These are phyloP conservation scores for Trichonephila inaurata DNA, from an alignment of 1,140 invertebrate genomes.

Conservation along the genomic window DNA sequence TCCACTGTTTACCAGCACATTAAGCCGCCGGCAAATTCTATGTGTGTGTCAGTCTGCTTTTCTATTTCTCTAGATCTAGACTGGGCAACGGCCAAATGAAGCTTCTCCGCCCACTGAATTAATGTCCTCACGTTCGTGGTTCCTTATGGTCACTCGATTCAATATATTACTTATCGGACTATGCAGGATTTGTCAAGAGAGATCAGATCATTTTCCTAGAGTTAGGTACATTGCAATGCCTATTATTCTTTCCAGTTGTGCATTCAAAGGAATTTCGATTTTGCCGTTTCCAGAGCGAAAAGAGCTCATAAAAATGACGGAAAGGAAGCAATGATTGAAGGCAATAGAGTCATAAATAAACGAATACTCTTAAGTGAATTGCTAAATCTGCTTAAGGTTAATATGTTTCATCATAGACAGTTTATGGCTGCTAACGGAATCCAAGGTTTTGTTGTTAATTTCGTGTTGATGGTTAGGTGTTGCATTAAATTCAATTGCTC, in stretches of 20 bases:
- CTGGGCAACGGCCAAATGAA: background rate
- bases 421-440: background rate
- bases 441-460: background rate
- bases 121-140: slow-evolving; percentile 33
- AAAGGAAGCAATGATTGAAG: slow-evolving; percentile 7
- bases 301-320: slow-evolving; percentile 11
- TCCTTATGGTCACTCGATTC: slow-evolving; percentile 44
- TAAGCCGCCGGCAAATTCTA: slow-evolving; percentile 5
- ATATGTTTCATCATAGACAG: background rate
- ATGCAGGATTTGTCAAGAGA: slow-evolving; percentile 23
- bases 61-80: slow-evolving; percentile 3
- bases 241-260: background rate
- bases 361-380: background rate
- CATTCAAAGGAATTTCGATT: background rate
- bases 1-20: slow-evolving; percentile 40
- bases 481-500: background rate
- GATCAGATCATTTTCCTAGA: slow-evolving; percentile 14
- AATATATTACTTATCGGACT: slow-evolving; percentile 20
- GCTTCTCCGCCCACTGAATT: slow-evolving; percentile 31
- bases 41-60: background rate
- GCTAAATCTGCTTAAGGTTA: background rate
- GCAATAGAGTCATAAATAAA: slow-evolving; percentile 7
- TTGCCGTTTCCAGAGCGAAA: background rate
- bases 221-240: background rate
- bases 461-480: background rate